These are phyloP conservation scores for Grammomys dolichurus DNA, from an alignment of 2,113 vertebrate species.

Conservation along the genomic window DNA sequence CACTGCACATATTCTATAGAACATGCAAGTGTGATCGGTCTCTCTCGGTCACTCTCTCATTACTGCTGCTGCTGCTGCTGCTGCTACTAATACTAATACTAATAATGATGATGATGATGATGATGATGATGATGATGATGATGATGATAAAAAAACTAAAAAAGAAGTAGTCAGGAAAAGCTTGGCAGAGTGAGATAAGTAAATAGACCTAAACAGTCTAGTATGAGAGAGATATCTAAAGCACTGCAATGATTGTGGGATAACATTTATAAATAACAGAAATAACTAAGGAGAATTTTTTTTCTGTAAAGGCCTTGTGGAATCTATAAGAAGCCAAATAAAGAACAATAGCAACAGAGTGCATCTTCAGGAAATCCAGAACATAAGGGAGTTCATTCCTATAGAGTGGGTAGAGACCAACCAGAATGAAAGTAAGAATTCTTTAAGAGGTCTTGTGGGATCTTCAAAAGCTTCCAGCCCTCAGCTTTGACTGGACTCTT, in stretches of 20 bases:
- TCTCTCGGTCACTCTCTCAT: background rate
- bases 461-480: background rate
- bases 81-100: background rate
- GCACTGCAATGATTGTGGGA: background rate
- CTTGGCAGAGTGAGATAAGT: background rate
- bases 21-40: background rate
- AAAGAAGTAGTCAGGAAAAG: background rate
- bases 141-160: background rate
- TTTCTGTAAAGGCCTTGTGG: background rate
- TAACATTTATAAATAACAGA: background rate
- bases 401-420: background rate
- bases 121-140: too few species aligned
- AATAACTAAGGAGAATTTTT: background rate
- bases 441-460: background rate
- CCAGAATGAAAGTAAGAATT: background rate
- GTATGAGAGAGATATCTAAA: background rate
- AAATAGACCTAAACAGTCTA: background rate
- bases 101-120: too few species aligned
- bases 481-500: background rate
- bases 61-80: background rate
- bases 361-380: background rate
- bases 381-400: background rate
- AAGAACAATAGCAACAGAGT: background rate
- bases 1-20: too few species aligned
- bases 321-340: background rate